Percentiles rank a stretch among this genome's conserved stretches.
phyloP scores from a whole-genome alignment of 2,888 invertebrate species.

The Chouioia cunea region DNA sequence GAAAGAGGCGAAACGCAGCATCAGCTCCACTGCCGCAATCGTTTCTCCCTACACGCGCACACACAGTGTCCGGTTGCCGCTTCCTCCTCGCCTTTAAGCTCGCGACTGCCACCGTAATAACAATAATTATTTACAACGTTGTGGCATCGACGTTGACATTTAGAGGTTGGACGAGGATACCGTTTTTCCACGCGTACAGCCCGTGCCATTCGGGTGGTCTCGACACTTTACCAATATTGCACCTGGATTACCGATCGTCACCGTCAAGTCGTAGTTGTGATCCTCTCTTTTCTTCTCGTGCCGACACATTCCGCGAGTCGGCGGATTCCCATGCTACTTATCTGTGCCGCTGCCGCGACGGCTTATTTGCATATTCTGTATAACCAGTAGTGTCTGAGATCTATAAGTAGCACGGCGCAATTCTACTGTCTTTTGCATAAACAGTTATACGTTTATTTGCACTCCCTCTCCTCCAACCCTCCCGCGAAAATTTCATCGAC shows the following conservation, averaged over 20 bases:
- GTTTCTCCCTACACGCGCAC: slow-evolving; percentile 47
- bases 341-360: not conserved
- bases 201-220: no score
- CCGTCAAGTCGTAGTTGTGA: not conserved
- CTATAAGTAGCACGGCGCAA: slow-evolving; percentile 18
- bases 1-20: slow-evolving; percentile 48
- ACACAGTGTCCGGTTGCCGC: not conserved
- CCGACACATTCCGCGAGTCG: slow-evolving; percentile 20
- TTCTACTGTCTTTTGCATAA: no score
- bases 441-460: slow-evolving; percentile 5
- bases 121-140: slow-evolving; percentile 64
- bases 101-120: slow-evolving; percentile 58
- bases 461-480: not conserved
- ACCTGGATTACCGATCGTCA: not conserved
- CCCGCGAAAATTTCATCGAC: no score
- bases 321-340: slow-evolving; percentile 20
- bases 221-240: no score
- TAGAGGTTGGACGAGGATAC: slow-evolving; percentile 54
- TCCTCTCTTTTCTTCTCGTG: not conserved
- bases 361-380: slow-evolving; percentile 19
- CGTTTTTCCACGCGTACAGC: slow-evolving; percentile 12
- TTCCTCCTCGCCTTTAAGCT: not conserved
- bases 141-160: slow-evolving; percentile 63
- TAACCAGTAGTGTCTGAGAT: slow-evolving; percentile 22
- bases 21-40: slow-evolving; percentile 45